Evolutionary conservation across 2,888 invertebrate genomes (phyloP), one percentile per base, ranked within the genome.

Genomic region (Molanna angustata): DNA sequence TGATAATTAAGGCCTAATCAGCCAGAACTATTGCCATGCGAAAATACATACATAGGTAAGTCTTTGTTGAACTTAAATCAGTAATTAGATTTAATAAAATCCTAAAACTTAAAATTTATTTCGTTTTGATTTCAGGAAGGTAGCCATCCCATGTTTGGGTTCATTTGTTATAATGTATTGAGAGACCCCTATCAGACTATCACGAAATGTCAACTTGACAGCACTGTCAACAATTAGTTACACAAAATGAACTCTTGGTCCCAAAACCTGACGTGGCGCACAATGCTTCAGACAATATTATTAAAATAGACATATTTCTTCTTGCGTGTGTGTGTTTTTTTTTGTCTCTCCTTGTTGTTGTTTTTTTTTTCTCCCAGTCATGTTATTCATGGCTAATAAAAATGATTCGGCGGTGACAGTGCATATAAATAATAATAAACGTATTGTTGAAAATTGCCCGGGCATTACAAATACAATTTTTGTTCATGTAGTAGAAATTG

Each of bases 211-310:
- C 56, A 57, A 50, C 47, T 45, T 51, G 54, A 54, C 54, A 54
- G 57, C 16, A 44, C 57, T 57, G 57, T 57, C 57, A 57, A 54
- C 57, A 57, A 57, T 57, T 57, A 57, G 57, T 54, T 51, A 32
- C 54, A 51, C 53, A 48, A 57, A 57, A 54, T 57, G 57, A 54
- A 44, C 54, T 52, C 33, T 54, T 31, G 21, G 18, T 33, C n/a
- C 33, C 42, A 11, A 27, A 11, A 18, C 27, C 17, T 33, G 44
- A 39, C 44, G 45, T 44, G 13, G 20, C 18, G 44, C 18, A 39
- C 39, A 21, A 32, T 50, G 37, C 13, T 33, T 13, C 19, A 21
- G 44, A 43, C 43, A 22, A 35, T 17, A 22, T n/a, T n/a, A n/a
- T 35, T 42, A 43, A 49, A 49, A 42, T 17, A 18, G 49, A 42